Base-by-base conservation (phyloP, 2,888 invertebrate genomes). In the Neocrepidodera transversa region DNA sequence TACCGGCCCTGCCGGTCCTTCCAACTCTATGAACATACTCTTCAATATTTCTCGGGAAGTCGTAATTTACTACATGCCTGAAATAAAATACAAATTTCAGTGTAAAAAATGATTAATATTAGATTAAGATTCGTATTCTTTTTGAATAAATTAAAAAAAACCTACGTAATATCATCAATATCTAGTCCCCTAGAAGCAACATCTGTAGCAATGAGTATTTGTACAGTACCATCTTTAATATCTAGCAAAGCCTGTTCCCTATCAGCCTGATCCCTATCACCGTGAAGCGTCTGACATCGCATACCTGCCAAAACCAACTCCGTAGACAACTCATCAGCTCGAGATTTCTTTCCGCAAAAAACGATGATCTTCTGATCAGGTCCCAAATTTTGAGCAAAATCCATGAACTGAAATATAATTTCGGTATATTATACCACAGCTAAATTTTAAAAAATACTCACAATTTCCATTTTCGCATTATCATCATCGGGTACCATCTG, bases 21-120 rank as follows among this genome's bases (percentile, higher is more conserved):
- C 97, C 97, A n/a, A 97, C 93, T 61, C 97, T 85, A 76, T 97
- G 97, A 0, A 95, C 95, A 80, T 97, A 97, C 73, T 97, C 97
- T 77, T 97, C 97, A 71, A 97, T 93, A 71, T 95, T 93, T 11
- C 90, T 85, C 0, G 97, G 97, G 73, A 97, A 96, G 79, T 97
- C 97, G 71, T 88, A 92, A 78, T 97, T 97, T 18, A 96, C 81
- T 1, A 97, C 95, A 78, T 95, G 85, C 7, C 87, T 87, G 74
- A 36, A 81, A 77, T 28, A 10, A 5, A 23, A 6, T 3, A 23
- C 3, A 23, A 23, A 3, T 23, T 23, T 23, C 3, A 4, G 23
- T 23, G 3, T 23, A 23, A 23, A 23, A 3, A 6, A 23, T 23
- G 23, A 3, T 4, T 23, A 23, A 6, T 6, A 4, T 23, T 23